A percentile compares a stretch with the other conserved stretches of the same genome.
Conservation (phyloP, 2,888 invertebrate genomes). For the Willowsia nigromaculata region DNA sequence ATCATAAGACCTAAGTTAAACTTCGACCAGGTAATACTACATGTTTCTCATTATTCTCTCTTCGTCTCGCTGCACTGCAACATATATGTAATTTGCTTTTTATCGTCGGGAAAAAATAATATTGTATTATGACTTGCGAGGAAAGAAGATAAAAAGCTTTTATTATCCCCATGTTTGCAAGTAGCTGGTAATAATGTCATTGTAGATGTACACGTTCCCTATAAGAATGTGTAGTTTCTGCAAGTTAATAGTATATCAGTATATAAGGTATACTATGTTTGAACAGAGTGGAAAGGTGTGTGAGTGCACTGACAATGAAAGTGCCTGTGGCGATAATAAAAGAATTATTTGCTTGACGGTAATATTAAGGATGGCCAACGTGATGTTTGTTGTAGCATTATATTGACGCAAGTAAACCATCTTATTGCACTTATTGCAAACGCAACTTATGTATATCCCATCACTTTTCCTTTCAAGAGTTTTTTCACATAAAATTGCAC, state of each 20-base stretch:
- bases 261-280: too few species aligned
- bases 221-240: neutral
- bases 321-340: constrained; percentile 53
- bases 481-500: neutral
- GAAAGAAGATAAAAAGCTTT: constrained; percentile 15
- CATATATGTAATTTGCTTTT: constrained; percentile 3
- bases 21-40: neutral
- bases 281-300: too few species aligned
- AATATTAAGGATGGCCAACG: neutral
- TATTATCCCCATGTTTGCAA: constrained; percentile 47
- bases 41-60: neutral
- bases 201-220: neutral
- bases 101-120: neutral
- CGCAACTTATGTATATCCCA: neutral
- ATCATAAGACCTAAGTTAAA: neutral
- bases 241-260: too few species aligned
- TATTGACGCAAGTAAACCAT: neutral
- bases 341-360: constrained; percentile 24
- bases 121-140: constrained; percentile 39
- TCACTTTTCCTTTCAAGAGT: neutral
- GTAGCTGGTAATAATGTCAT: constrained; percentile 47
- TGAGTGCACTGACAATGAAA: constrained; percentile 27
- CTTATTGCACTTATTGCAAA: neutral
- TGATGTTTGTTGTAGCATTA: neutral
- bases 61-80: neutral